Percentiles rank a stretch among this genome's conserved stretches.
Evolutionary conservation across 2,797 vertebrate genomes (phyloP).

Genomic region (Onychomys leucogaster): DNA sequence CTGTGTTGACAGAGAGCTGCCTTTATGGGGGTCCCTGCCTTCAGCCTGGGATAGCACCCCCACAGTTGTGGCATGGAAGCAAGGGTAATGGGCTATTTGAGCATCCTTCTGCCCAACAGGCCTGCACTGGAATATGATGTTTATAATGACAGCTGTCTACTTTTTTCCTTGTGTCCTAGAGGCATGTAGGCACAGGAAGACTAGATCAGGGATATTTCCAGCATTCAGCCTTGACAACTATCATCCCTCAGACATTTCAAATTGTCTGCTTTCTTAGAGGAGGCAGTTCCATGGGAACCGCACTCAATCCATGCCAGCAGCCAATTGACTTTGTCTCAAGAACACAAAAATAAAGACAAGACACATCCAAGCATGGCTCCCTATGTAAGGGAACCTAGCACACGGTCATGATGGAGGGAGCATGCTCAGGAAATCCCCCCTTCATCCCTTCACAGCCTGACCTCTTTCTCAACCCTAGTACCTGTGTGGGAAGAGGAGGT

Average conservation of each 20-base stretch:
- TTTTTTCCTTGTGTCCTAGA: neutral
- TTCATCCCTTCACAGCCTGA: neutral
- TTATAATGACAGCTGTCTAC: neutral
- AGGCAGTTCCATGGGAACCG: neutral
- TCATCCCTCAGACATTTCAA: neutral
- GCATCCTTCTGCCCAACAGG: neutral
- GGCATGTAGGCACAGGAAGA: neutral
- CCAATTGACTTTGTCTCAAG: neutral
- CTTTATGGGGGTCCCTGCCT: neutral
- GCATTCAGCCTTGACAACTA: neutral
- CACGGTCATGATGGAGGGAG: neutral
- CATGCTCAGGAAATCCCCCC: neutral
- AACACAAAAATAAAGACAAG: conserved; percentile 18
- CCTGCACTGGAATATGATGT: neutral
- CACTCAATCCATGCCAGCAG: neutral
- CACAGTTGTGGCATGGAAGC: neutral
- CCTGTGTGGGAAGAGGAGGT: accelerated
- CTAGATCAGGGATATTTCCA: neutral
- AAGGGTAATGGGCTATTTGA: neutral
- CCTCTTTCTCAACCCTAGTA: neutral
- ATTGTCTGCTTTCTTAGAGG: neutral
- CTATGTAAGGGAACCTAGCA: neutral
- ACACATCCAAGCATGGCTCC: neutral
- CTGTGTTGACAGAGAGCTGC: neutral
- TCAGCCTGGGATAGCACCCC: neutral